Percentiles rank a stretch among this genome's conserved stretches.
These are phyloP conservation scores for Chymomyza amoena DNA, from an alignment of 2,888 invertebrate species.

Conservation along the genomic window DNA sequence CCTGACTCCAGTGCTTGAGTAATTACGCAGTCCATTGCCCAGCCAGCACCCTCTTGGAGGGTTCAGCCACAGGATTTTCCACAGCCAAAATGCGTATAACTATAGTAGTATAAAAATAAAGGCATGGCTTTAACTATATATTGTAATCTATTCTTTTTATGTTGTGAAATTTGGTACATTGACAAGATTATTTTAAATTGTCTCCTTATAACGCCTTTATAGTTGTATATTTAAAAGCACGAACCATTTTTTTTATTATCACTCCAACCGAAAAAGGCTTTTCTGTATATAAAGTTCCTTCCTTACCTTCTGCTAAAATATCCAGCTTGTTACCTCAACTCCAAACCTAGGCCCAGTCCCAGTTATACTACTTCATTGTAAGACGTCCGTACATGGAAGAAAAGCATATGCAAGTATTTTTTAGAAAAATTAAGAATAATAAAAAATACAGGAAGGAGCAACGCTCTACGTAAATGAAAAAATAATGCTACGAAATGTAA, in stretches of 20 bases:
- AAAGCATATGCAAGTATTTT: slow-evolving; percentile 26
- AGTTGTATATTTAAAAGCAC: slow-evolving; percentile 19
- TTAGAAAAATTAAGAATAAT: slow-evolving; percentile 49
- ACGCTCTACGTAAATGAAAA: slow-evolving; percentile 48
- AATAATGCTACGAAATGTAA: slow-evolving; percentile 45
- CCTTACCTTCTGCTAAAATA: slow-evolving; percentile 33
- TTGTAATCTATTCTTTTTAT: neutral
- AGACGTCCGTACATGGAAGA: neutral
- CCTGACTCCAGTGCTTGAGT: too few species aligned
- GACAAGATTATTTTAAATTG: neutral
- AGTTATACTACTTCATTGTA: neutral
- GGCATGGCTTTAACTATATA: too few species aligned
- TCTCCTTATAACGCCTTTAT: neutral
- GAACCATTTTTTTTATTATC: slow-evolving; percentile 45
- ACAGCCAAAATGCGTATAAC: too few species aligned
- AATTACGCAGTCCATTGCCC: too few species aligned
- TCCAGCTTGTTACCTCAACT: neutral
- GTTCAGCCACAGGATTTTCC: too few species aligned
- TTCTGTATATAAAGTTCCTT: slow-evolving; percentile 21
- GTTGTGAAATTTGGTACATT: neutral
- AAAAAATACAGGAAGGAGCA: slow-evolving; percentile 35
- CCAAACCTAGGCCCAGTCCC: neutral
- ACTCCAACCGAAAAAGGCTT: slow-evolving; percentile 48
- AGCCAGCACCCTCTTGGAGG: too few species aligned
- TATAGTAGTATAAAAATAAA: too few species aligned